A percentile compares a stretch with the other conserved stretches of the same genome.
Conservation (phyloP, 2,113 vertebrate species). For the Herpetotheres cachinnans region DNA sequence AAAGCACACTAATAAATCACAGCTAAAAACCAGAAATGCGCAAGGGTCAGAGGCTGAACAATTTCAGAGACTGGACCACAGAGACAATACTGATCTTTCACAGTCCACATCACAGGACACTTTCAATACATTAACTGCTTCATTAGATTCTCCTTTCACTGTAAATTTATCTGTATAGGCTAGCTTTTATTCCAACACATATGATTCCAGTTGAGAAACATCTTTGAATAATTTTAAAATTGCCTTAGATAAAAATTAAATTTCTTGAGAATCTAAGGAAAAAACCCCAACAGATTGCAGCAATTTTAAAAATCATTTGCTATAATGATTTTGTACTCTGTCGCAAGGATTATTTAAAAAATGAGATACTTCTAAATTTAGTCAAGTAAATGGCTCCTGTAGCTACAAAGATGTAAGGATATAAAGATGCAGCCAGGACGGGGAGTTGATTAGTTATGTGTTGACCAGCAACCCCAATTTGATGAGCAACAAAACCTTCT, state of each 20-base stretch:
- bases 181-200: background rate
- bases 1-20: background rate
- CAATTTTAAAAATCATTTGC: background rate
- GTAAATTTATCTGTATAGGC: background rate
- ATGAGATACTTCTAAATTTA: background rate
- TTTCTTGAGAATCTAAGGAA: background rate
- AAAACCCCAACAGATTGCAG: fast-evolving
- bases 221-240: background rate
- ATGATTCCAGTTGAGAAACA: background rate
- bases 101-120: background rate
- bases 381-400: background rate
- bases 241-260: background rate
- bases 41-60: background rate
- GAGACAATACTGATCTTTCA: background rate
- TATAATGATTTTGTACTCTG: background rate
- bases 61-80: background rate
- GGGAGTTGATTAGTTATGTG: background rate
- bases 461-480: background rate
- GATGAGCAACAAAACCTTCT: background rate
- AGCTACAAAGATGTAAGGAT: background rate
- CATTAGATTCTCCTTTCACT: background rate
- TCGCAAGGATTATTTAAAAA: background rate
- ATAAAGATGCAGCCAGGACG: background rate
- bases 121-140: background rate
- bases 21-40: background rate